Conservation (phyloP, 1,140 invertebrate species). For the Drosophila tropicalis region DNA sequence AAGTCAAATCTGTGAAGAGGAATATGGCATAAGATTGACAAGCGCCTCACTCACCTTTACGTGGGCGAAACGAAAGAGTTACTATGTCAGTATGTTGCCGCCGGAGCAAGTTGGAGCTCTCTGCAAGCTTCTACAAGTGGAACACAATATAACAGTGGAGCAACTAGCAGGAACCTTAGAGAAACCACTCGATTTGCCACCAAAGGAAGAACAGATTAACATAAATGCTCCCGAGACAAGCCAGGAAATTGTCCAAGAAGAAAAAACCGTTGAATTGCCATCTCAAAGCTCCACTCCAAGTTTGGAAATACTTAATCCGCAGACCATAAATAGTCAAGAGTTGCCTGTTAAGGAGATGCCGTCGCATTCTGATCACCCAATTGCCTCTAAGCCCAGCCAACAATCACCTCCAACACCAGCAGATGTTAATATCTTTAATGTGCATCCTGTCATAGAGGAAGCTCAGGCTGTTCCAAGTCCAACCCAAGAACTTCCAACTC, state of each 20-base stretch:
- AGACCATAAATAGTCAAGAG: slow-evolving; percentile 30
- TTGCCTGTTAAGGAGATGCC: slow-evolving; percentile 26
- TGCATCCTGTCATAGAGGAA: slow-evolving; percentile 56
- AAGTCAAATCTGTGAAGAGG: slow-evolving; percentile 62
- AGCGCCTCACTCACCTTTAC: slow-evolving; percentile 9
- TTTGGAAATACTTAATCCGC: slow-evolving; percentile 29
- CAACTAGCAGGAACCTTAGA: slow-evolving; percentile 13
- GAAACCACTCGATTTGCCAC: slow-evolving; percentile 23
- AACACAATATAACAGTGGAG: slow-evolving; percentile 28
- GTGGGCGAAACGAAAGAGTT: slow-evolving; percentile 79
- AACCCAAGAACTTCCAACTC: slow-evolving; percentile 12
- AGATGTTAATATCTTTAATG: slow-evolving; percentile 80
- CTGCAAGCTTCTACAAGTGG: slow-evolving; percentile 83
- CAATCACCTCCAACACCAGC: slow-evolving; percentile 22
- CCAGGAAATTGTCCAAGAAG: slow-evolving; percentile 23
- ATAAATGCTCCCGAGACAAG: neutral
- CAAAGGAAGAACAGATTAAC: slow-evolving; percentile 41
- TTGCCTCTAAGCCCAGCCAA: slow-evolving; percentile 15
- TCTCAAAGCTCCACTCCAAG: neutral
- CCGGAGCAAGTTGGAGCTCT: slow-evolving; percentile 89
- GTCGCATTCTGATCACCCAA: neutral
- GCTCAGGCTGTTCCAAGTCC: slow-evolving; percentile 19
- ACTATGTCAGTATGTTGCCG: slow-evolving; percentile 86
- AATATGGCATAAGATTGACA: slow-evolving; percentile 49
- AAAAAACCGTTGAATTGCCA: neutral